A percentile compares a stretch with the other conserved stretches of the same genome.
These are phyloP conservation scores for Ibidorhyncha struthersii DNA, from an alignment of 2,113 vertebrate genomes.

Conservation along the genomic window DNA sequence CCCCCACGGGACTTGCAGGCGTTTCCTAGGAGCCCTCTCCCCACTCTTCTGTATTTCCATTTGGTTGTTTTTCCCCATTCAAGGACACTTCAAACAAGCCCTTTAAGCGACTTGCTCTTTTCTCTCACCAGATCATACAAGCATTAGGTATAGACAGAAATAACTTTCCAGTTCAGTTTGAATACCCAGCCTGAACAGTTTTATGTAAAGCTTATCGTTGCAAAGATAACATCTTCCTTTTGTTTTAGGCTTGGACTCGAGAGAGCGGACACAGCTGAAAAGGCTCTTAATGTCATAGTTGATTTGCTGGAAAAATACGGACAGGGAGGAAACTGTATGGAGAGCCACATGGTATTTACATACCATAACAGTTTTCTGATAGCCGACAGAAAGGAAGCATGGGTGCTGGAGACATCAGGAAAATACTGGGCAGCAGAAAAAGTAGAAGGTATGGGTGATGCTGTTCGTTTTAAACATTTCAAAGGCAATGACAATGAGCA, in stretches of 20 bases:
- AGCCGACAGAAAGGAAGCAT: constrained; percentile 90
- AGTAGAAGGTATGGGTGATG: constrained; percentile 75
- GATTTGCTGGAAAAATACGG: constrained; percentile 89
- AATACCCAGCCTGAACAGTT: not conserved
- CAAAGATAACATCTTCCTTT: constrained; percentile 14
- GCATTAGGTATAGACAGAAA: not conserved
- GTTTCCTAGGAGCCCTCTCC: not conserved
- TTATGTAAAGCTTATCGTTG: not conserved
- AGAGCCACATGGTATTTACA: constrained; percentile 83
- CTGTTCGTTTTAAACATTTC: not conserved
- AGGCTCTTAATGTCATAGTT: constrained; percentile 85
- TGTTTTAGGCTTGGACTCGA: constrained; percentile 90
- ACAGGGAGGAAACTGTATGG: constrained; percentile 93
- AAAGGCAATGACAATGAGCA: not conserved
- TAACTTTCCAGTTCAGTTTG: not conserved
- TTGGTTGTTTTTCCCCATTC: not conserved
- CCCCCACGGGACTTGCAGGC: not conserved
- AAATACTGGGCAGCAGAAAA: constrained; percentile 94
- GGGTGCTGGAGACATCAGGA: constrained; percentile 93
- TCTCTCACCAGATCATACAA: not conserved
- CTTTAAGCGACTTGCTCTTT: not conserved
- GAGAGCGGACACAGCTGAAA: constrained; percentile 90
- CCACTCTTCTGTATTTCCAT: not conserved
- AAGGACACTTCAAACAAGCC: not conserved
- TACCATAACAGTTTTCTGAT: constrained; percentile 98